Conservation (phyloP, 2,113 vertebrate species). For the Periophthalmus modestus region DNA sequence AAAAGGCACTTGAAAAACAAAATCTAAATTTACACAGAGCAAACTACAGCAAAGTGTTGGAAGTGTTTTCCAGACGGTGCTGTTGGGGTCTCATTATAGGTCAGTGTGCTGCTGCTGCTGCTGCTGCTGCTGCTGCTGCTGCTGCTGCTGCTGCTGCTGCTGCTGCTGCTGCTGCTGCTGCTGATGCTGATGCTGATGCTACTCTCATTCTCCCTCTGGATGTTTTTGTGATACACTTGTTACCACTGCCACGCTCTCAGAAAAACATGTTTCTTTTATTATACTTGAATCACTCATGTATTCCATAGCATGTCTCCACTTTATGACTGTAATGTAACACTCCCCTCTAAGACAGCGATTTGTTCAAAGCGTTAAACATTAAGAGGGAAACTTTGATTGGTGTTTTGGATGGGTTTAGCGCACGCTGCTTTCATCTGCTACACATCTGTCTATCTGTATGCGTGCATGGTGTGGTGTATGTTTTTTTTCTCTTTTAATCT, state of each 20-base stretch:
- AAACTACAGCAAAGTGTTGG: neutral
- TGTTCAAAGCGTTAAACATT: slow-evolving; percentile 46
- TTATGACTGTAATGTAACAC: slow-evolving; percentile 40
- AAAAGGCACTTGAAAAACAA: neutral
- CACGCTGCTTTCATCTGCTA: slow-evolving; percentile 58
- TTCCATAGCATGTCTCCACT: slow-evolving; percentile 32
- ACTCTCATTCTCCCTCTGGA: slow-evolving; percentile 40
- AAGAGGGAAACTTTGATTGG: slow-evolving; percentile 27
- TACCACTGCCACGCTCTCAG: slow-evolving; percentile 19
- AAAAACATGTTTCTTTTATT: slow-evolving; percentile 50
- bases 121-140: slow-evolving; percentile 18
- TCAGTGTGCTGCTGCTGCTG: slow-evolving; percentile 29
- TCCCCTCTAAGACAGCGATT: slow-evolving; percentile 40
- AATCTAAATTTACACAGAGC: neutral
- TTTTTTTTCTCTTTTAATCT: slow-evolving; percentile 55
- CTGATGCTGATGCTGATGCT: too few species aligned
- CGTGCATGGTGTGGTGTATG: slow-evolving; percentile 21
- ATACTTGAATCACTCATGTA: slow-evolving; percentile 50
- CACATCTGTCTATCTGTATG: slow-evolving; percentile 21
- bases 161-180: slow-evolving; percentile 19
- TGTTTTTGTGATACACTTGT: slow-evolving; percentile 49
- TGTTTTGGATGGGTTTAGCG: slow-evolving; percentile 43
- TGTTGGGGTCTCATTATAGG: slow-evolving; percentile 54
- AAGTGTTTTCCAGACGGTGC: slow-evolving; percentile 10
- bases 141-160: slow-evolving; percentile 21